A percentile compares a stretch with the other conserved stretches of the same genome.
phyloP scores from a whole-genome alignment of 2,888 invertebrate genomes.

The Apantesis nais region DNA sequence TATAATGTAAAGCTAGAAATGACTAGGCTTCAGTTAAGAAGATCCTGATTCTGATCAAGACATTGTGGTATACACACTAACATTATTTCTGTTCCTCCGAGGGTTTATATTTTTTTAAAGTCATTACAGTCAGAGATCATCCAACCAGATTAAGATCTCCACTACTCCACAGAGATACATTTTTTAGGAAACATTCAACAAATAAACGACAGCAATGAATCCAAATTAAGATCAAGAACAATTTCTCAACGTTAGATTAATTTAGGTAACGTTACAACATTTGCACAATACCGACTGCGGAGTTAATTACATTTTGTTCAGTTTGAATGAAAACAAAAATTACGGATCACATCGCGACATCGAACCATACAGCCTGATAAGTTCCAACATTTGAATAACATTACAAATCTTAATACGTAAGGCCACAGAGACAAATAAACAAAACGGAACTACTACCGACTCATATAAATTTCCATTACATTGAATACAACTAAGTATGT shows the following conservation, averaged over 20 bases:
- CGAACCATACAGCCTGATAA: conserved; percentile 7
- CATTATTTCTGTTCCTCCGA: background rate
- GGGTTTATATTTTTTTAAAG: background rate
- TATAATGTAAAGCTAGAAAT: too few relatives aligned
- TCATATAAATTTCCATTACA: background rate
- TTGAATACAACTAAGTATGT: background rate
- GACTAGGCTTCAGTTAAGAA: too few relatives aligned
- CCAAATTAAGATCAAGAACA: background rate
- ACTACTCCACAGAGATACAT: background rate
- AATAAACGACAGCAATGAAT: background rate
- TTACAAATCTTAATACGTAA: conserved; percentile 5
- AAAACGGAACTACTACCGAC: background rate
- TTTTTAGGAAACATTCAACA: background rate
- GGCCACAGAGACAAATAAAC: conserved; percentile 10
- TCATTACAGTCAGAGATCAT: background rate
- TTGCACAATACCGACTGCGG: background rate
- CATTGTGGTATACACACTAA: too few relatives aligned
- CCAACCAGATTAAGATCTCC: background rate
- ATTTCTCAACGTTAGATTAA: background rate
- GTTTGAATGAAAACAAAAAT: conserved; percentile 4
- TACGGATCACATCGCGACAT: background rate
- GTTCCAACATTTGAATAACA: conserved; percentile 15
- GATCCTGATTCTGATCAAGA: too few relatives aligned
- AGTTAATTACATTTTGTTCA: conserved; percentile 9
- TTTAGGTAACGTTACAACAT: conserved; percentile 1